Conservation (phyloP, 2,113 vertebrate species). For the Ancistrus triradiatus region DNA sequence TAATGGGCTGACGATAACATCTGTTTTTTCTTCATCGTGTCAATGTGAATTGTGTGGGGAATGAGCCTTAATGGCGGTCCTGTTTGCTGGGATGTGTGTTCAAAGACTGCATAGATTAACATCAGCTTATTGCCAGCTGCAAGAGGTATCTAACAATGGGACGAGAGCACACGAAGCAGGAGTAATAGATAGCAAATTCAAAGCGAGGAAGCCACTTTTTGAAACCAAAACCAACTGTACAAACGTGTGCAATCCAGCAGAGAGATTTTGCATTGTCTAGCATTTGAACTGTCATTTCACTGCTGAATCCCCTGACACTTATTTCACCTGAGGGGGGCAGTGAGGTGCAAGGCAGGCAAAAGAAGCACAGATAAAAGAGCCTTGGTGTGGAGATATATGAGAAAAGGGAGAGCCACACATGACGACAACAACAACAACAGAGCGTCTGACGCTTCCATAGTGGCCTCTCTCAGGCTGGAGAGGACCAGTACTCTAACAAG, state of each 20-base stretch:
- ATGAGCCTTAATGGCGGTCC: constrained; percentile 1
- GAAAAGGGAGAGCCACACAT: constrained; percentile 13
- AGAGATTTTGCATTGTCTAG: constrained; percentile 51
- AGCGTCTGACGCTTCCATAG: constrained; percentile 10
- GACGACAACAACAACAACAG: constrained; percentile 13
- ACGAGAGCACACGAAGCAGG: constrained; percentile 69
- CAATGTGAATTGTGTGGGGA: too few relatives aligned
- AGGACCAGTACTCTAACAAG: constrained; percentile 11
- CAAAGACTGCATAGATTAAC: constrained; percentile 68
- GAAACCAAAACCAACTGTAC: constrained; percentile 49
- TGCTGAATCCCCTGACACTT: constrained; percentile 54
- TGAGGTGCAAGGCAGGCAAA: constrained; percentile 31
- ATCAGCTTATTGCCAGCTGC: constrained; percentile 50
- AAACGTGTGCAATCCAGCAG: constrained; percentile 71
- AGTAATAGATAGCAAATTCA: constrained; percentile 84
- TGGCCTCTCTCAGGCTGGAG: constrained; percentile 19
- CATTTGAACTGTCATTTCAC: constrained; percentile 48
- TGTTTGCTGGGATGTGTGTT: constrained; percentile 37
- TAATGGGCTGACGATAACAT: constrained; percentile 26
- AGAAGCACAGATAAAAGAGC: constrained; percentile 22
- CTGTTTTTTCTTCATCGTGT: neutral
- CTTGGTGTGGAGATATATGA: constrained; percentile 15
- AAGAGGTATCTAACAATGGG: constrained; percentile 36
- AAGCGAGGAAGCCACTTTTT: constrained; percentile 59
- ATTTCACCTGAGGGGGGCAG: constrained; percentile 46